Evolutionary conservation across 2,113 vertebrate species (phyloP).

Genomic region (Amblyopsis rosae): DNA sequence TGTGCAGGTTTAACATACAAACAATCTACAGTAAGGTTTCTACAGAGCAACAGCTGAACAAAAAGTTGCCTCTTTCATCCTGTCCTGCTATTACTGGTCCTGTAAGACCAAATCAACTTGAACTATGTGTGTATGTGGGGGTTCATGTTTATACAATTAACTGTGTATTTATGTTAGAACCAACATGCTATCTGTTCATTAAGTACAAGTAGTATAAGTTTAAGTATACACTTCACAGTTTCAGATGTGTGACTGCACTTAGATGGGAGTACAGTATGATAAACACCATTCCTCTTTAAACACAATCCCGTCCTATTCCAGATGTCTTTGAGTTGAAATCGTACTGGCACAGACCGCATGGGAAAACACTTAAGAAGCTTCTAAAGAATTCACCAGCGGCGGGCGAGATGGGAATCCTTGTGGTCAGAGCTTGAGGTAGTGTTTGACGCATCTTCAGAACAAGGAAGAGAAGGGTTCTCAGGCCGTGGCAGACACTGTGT

Average conservation of each 20-base stretch:
- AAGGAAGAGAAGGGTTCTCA: slow-evolving; percentile 79
- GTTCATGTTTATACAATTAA: too few relatives aligned
- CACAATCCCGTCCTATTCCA: not conserved
- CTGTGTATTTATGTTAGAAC: too few relatives aligned
- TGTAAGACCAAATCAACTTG: too few relatives aligned
- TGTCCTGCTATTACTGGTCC: too few relatives aligned
- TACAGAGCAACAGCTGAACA: too few relatives aligned
- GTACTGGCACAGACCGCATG: slow-evolving; percentile 15
- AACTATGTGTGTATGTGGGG: too few relatives aligned
- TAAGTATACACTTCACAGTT: too few relatives aligned
- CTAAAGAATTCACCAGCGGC: not conserved
- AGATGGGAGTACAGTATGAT: not conserved
- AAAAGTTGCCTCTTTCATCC: too few relatives aligned
- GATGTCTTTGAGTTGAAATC: slow-evolving; percentile 5
- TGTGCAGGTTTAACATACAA: too few relatives aligned
- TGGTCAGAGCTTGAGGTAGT: slow-evolving; percentile 76
- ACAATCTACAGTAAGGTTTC: too few relatives aligned
- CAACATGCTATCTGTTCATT: too few relatives aligned
- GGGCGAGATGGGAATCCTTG: slow-evolving; percentile 31
- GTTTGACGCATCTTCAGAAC: slow-evolving; percentile 72
- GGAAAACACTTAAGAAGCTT: slow-evolving; percentile 12
- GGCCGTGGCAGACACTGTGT: slow-evolving; percentile 81
- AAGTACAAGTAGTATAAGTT: too few relatives aligned
- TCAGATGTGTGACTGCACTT: not conserved
- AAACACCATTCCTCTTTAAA: not conserved